A percentile compares a stretch with the other conserved stretches of the same genome.
These are phyloP conservation scores for Drosophila arizonae DNA, from an alignment of 1,140 invertebrate species.

Conservation along the genomic window DNA sequence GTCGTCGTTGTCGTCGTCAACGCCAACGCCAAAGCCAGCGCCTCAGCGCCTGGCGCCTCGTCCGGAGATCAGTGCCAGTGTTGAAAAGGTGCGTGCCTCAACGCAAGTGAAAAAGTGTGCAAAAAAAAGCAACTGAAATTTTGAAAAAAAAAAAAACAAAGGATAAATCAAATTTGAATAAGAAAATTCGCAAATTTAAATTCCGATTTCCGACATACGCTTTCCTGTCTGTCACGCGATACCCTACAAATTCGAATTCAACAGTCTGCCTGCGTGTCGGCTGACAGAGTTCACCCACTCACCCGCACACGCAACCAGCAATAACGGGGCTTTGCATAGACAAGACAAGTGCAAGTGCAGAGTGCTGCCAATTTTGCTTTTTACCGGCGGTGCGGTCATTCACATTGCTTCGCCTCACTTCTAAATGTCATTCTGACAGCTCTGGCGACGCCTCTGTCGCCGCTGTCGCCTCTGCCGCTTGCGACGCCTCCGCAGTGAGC, in stretches of 20 bases:
- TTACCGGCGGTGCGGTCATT: conserved; percentile 59
- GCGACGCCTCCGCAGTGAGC: conserved; percentile 28
- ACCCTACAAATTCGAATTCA: conserved; percentile 29
- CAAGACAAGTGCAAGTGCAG: conserved; percentile 54
- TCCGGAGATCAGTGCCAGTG: conserved; percentile 28
- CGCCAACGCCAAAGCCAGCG: conserved; percentile 52
- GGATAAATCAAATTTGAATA: conserved; percentile 5
- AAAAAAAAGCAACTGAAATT: conserved; percentile 3
- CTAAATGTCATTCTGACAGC: conserved; percentile 67
- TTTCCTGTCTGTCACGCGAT: conserved; percentile 34
- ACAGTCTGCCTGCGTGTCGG: conserved; percentile 5
- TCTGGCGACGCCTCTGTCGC: conserved; percentile 13
- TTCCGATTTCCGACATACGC: background rate
- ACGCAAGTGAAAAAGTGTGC: conserved; percentile 43
- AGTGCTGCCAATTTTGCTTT: conserved; percentile 30
- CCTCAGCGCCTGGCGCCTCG: conserved; percentile 47
- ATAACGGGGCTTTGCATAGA: conserved; percentile 1
- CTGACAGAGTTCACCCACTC: conserved; percentile 27
- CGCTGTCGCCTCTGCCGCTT: conserved; percentile 7
- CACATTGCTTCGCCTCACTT: conserved; percentile 11
- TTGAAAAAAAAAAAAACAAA: conserved; percentile 20
- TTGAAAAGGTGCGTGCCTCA: conserved; percentile 36
- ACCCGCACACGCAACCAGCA: conserved; percentile 40
- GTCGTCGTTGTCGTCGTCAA: conserved; percentile 42
- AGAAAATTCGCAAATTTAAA: conserved; percentile 12